Evolutionary conservation across 2,888 invertebrate species (phyloP).

Genomic region (Melanophora roralis): DNA sequence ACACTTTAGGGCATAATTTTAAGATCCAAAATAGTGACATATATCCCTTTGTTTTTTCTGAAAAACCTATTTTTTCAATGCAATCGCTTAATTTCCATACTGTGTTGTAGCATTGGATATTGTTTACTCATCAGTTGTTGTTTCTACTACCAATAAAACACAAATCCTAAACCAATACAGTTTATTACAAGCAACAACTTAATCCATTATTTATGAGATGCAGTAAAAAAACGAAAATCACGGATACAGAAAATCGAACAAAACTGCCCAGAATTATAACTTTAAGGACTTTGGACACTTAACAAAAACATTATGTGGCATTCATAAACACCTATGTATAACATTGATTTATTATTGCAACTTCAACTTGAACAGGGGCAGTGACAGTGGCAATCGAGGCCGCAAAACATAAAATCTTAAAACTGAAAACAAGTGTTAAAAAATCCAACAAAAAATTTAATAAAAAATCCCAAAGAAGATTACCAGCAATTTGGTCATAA

Average conservation of each 20-base stretch:
- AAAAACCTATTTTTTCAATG: neutral
- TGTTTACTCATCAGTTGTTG: no score
- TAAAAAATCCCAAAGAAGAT: conserved; percentile 25
- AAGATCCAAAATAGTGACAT: no score
- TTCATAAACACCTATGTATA: conserved; percentile 58
- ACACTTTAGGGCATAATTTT: no score
- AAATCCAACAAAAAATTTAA: conserved; percentile 1
- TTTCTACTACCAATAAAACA: neutral
- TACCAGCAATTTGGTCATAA: conserved; percentile 7
- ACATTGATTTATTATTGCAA: conserved; percentile 58
- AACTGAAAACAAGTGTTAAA: conserved; percentile 49
- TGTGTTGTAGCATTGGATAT: no score
- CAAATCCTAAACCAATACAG: neutral
- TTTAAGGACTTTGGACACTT: conserved; percentile 17
- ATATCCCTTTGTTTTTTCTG: neutral
- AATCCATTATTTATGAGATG: conserved; percentile 47
- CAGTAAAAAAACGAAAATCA: conserved; percentile 6
- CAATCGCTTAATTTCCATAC: no score
- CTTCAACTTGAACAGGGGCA: conserved; percentile 12
- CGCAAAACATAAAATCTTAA: conserved; percentile 6
- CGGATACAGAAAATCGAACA: neutral
- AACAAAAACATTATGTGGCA: conserved; percentile 34
- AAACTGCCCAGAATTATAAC: conserved; percentile 39
- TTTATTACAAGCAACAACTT: conserved; percentile 26
- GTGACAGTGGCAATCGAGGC: no score